Conservation (phyloP, 2,113 vertebrate species). For the Notarius quadriscutis region DNA sequence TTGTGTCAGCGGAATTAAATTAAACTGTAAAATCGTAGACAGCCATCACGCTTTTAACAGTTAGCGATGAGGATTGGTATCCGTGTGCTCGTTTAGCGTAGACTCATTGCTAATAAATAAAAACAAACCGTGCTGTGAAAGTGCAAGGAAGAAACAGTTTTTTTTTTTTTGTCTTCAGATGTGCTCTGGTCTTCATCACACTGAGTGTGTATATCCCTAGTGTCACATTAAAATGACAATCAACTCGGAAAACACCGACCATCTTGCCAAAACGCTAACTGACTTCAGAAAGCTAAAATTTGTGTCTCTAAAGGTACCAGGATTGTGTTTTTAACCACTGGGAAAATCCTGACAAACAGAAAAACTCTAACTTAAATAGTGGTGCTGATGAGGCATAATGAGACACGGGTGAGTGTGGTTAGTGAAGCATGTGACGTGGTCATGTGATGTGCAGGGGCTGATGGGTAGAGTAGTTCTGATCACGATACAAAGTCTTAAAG, state of each 20-base stretch:
- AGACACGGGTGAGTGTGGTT: not conserved
- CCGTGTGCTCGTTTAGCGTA: not conserved
- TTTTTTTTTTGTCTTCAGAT: not conserved
- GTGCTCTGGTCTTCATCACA: not conserved
- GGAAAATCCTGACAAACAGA: too few relatives aligned
- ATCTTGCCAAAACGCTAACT: not conserved
- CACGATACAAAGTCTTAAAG: not conserved
- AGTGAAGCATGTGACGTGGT: not conserved
- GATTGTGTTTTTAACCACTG: too few relatives aligned
- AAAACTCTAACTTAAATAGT: not conserved
- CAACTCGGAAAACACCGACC: conserved; percentile 6
- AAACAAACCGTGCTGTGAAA: not conserved
- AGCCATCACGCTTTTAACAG: not conserved
- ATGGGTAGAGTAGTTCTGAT: not conserved
- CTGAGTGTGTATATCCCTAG: not conserved
- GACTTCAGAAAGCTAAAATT: not conserved
- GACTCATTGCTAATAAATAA: not conserved
- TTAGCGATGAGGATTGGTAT: conserved; percentile 3
- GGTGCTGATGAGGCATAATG: not conserved
- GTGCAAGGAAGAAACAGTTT: not conserved
- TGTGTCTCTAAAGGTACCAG: not conserved
- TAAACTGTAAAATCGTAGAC: conserved; percentile 8
- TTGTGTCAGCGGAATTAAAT: conserved; percentile 41
- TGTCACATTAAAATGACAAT: conserved; percentile 17
- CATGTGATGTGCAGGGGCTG: not conserved